Conservation (phyloP, 2,113 vertebrate species). For the Eurystomus gularis region DNA sequence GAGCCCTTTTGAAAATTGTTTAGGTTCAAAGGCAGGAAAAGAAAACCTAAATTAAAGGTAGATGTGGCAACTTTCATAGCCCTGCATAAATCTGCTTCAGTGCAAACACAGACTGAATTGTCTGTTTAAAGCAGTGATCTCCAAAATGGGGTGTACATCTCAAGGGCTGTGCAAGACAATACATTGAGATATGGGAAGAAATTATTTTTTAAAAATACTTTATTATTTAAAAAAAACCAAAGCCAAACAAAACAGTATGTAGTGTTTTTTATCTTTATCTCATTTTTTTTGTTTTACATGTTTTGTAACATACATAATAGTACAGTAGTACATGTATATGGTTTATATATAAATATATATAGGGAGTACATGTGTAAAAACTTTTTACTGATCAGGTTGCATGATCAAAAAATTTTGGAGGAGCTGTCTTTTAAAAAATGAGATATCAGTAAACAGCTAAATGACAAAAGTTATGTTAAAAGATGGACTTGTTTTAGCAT, state of each 20-base stretch:
- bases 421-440: neutral
- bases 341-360: neutral
- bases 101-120: neutral
- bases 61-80: neutral
- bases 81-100: neutral
- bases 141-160: neutral
- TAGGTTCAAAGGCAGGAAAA: neutral
- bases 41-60: neutral
- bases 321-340: neutral
- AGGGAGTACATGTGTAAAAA: too few species aligned
- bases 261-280: neutral
- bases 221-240: neutral
- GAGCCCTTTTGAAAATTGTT: neutral
- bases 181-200: neutral
- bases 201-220: neutral
- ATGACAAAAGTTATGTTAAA: neutral
- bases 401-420: neutral
- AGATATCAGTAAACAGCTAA: neutral
- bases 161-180: neutral
- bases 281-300: neutral
- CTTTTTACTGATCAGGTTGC: neutral
- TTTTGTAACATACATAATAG: neutral
- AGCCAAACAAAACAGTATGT: too few species aligned
- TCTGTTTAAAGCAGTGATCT: neutral
- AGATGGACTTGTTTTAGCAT: neutral